Evolutionary conservation across 2,113 vertebrate genomes (phyloP).

Genomic region (Scomber colias): DNA sequence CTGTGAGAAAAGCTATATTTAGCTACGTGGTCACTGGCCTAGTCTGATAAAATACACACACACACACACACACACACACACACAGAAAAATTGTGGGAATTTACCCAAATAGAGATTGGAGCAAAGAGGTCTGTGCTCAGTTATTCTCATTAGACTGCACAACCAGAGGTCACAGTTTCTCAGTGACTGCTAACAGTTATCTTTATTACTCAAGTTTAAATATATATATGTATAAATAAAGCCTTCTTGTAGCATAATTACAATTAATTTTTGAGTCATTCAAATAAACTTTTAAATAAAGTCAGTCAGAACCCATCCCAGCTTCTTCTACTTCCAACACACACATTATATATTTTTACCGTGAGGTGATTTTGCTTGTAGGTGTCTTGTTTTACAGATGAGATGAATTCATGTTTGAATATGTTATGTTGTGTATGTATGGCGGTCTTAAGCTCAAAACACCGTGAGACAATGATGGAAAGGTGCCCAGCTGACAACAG

Average conservation of each 20-base stretch:
- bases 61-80: not conserved
- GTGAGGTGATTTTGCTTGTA: too few relatives aligned
- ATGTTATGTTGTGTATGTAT: too few relatives aligned
- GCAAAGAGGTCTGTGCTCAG: not conserved
- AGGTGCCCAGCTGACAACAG: too few relatives aligned
- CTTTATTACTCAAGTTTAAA: not conserved
- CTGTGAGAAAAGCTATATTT: slow-evolving; percentile 61
- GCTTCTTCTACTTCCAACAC: too few relatives aligned
- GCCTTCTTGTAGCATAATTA: not conserved
- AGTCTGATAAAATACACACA: not conserved
- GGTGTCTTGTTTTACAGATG: too few relatives aligned
- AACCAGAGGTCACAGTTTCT: not conserved
- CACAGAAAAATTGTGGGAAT: slow-evolving; percentile 33
- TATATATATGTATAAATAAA: not conserved
- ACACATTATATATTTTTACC: too few relatives aligned
- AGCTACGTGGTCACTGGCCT: slow-evolving; percentile 18
- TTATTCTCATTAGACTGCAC: not conserved
- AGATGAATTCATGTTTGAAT: too few relatives aligned
- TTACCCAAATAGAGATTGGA: not conserved
- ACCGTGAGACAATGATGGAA: too few relatives aligned
- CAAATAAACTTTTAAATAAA: too few relatives aligned
- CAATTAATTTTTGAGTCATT: too few relatives aligned
- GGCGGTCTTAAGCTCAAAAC: too few relatives aligned
- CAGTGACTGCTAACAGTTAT: not conserved
- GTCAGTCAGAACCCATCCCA: too few relatives aligned